phyloP scores from a whole-genome alignment of 2,888 invertebrate genomes.

The Leptinotarsa juncta region DNA sequence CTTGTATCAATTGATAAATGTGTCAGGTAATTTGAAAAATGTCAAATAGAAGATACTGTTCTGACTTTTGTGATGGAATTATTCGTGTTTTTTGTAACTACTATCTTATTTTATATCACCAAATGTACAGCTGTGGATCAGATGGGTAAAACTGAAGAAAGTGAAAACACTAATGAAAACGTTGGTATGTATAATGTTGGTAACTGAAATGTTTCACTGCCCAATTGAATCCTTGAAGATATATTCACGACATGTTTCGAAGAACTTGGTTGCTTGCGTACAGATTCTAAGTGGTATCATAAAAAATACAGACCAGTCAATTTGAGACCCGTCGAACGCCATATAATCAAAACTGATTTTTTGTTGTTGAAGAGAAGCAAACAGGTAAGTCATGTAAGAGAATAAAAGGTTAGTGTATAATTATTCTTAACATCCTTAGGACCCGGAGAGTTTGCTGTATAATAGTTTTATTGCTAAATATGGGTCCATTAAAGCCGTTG shows the following conservation, averaged over 20 bases:
- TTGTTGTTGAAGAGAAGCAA: slow-evolving; percentile 55
- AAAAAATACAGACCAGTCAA: slow-evolving; percentile 60
- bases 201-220: background rate
- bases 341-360: slow-evolving; percentile 64
- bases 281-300: slow-evolving; percentile 63
- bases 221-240: slow-evolving; percentile 42
- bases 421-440: slow-evolving; percentile 14
- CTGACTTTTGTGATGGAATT: slow-evolving; percentile 9
- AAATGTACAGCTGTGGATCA: background rate
- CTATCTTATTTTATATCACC: background rate
- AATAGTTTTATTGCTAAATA: slow-evolving; percentile 38
- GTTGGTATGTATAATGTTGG: slow-evolving; percentile 12
- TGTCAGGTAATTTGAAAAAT: slow-evolving; percentile 1
- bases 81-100: background rate
- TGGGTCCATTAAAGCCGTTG: slow-evolving; percentile 53
- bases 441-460: slow-evolving; percentile 39
- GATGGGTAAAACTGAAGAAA: background rate
- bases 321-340: slow-evolving; percentile 61
- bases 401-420: background rate
- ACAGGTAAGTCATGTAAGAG: slow-evolving; percentile 27
- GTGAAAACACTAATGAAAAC: slow-evolving; percentile 21
- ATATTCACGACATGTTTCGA: slow-evolving; percentile 60
- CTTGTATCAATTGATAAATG: background rate
- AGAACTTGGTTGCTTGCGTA: slow-evolving; percentile 62
- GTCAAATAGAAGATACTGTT: background rate